Evolutionary conservation across 23 tunicate genomes (phyloP).

Genomic region (Aplidium turbinatum): DNA sequence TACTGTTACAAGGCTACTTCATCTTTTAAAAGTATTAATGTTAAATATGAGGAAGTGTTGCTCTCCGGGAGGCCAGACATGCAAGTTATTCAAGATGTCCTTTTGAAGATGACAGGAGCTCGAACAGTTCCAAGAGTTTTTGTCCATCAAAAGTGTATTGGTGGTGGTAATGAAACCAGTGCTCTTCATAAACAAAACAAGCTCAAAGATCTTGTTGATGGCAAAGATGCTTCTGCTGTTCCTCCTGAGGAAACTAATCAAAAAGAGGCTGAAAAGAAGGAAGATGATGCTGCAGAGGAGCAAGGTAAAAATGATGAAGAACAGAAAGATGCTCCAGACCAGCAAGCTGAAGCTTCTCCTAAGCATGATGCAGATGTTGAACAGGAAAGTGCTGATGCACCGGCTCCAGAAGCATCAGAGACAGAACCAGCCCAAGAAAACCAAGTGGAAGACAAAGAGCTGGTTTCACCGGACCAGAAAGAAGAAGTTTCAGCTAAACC

Average conservation of each 20-base stretch:
- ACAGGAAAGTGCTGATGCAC: background rate
- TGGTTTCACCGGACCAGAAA: too few species aligned
- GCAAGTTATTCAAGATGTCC: slow-evolving; percentile 49
- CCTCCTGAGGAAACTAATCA: background rate
- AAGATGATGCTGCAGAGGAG: background rate
- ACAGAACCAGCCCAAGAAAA: too few species aligned
- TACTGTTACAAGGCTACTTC: slow-evolving; percentile 41
- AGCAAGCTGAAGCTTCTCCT: background rate
- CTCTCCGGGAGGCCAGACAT: slow-evolving; percentile 44
- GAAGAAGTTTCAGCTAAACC: too few species aligned
- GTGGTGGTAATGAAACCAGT: slow-evolving; percentile 47
- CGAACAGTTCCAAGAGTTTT: slow-evolving; percentile 60
- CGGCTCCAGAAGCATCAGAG: slow-evolving; percentile 9
- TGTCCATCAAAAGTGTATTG: slow-evolving; percentile 48
- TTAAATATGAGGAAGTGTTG: slow-evolving; percentile 33
- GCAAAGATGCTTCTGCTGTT: slow-evolving; percentile 17
- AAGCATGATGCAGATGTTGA: background rate
- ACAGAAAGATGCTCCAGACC: background rate
- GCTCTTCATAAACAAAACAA: slow-evolving; percentile 32
- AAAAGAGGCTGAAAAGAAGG: background rate
- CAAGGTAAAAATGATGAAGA: background rate
- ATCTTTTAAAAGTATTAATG: slow-evolving; percentile 20
- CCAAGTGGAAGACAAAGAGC: too few species aligned
- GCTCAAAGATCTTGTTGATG: slow-evolving; percentile 29
- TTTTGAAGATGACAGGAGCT: slow-evolving; percentile 51